A percentile compares a stretch with the other conserved stretches of the same genome.
These are phyloP conservation scores for Dendrolimus punctatus DNA, from an alignment of 1,140 invertebrate genomes.

Conservation along the genomic window DNA sequence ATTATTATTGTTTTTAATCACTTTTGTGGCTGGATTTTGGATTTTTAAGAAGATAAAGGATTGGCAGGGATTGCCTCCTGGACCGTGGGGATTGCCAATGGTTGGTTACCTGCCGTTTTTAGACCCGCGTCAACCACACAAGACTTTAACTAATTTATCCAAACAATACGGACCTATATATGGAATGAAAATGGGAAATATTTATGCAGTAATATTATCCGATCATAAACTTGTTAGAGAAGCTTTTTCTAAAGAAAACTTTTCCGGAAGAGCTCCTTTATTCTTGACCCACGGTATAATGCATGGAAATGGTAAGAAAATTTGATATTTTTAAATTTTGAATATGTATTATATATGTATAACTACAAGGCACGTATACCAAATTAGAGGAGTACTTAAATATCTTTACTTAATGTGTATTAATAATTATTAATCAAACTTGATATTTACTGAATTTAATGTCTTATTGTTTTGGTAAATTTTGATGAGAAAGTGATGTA, in stretches of 20 bases:
- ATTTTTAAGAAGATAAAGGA: conserved; percentile 52
- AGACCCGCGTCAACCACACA: conserved; percentile 77
- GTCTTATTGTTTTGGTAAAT: no score
- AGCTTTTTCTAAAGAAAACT: conserved; percentile 78
- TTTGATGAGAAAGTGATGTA: no score
- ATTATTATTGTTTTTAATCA: conserved; percentile 41
- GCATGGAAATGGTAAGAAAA: conserved; percentile 83
- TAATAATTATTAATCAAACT: no score
- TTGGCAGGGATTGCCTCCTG: conserved; percentile 76
- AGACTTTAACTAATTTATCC: conserved; percentile 77
- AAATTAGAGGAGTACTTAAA: no score
- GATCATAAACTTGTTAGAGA: conserved; percentile 81
- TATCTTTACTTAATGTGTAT: no score
- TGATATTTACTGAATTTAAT: no score
- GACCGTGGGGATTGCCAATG: conserved; percentile 83
- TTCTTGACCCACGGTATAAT: conserved; percentile 90
- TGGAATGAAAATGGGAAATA: conserved; percentile 79
- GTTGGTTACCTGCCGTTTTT: conserved; percentile 85
- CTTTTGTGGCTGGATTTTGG: conserved; percentile 54
- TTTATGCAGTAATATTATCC: conserved; percentile 82
- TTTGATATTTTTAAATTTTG: conserved; percentile 4
- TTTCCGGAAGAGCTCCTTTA: conserved; percentile 83
- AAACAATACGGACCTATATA: conserved; percentile 81
- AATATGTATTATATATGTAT: neutral
- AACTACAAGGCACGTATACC: no score